A percentile compares a stretch with the other conserved stretches of the same genome.
These are phyloP conservation scores for Thereva unica DNA, from an alignment of 2,888 invertebrate species.

Conservation along the genomic window DNA sequence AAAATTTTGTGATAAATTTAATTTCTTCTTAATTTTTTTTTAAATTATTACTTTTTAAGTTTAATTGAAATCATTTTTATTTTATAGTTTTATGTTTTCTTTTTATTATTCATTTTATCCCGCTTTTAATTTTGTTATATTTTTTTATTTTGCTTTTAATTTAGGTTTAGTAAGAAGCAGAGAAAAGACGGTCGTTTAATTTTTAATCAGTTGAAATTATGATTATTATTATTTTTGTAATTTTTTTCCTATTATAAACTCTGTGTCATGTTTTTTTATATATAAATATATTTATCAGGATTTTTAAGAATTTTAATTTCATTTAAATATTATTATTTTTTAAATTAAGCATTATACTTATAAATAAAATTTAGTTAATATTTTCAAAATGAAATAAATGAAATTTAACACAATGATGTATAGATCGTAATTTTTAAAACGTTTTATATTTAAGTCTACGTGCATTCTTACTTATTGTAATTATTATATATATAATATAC, in stretches of 20 bases:
- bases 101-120: neutral
- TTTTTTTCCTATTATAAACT: slow-evolving; percentile 20
- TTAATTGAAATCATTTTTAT: slow-evolving; percentile 10
- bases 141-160: slow-evolving; percentile 3
- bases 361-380: slow-evolving; percentile 10
- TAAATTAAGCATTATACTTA: slow-evolving; percentile 1
- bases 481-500: neutral
- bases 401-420: slow-evolving; percentile 8
- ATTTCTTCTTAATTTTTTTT: neutral
- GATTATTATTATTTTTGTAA: slow-evolving; percentile 3
- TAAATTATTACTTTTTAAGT: neutral
- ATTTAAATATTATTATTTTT: slow-evolving; percentile 16
- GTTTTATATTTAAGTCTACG: slow-evolving; percentile 26
- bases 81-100: neutral
- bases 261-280: slow-evolving; percentile 19
- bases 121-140: neutral
- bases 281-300: slow-evolving; percentile 3
- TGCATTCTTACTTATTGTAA: slow-evolving; percentile 9
- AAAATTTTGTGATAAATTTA: slow-evolving; percentile 12
- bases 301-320: slow-evolving; percentile 9
- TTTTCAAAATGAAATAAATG: slow-evolving; percentile 19
- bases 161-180: slow-evolving; percentile 5
- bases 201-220: slow-evolving; percentile 10
- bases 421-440: slow-evolving; percentile 16
- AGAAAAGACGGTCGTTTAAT: slow-evolving; percentile 8